These are phyloP conservation scores for Colossoma macropomum DNA, from an alignment of 2,113 vertebrate species.

Conservation along the genomic window DNA sequence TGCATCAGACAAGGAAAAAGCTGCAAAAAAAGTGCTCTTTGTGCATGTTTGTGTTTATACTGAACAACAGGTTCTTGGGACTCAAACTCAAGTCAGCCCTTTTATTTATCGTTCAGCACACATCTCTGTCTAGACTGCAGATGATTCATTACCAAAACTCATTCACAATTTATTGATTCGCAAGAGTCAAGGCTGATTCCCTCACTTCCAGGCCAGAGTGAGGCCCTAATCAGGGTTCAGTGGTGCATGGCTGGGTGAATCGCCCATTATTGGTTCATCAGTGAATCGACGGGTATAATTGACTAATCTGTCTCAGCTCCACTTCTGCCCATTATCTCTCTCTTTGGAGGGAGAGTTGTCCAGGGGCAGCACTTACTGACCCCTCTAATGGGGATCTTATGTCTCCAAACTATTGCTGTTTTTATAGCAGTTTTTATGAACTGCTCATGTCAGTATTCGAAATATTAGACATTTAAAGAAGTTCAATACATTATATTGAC, in stretches of 20 bases:
- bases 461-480: no score
- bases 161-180: slow-evolving; percentile 55
- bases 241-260: slow-evolving; percentile 54
- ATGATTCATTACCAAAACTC: slow-evolving; percentile 48
- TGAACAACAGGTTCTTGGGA: background rate
- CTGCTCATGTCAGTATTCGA: no score
- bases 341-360: slow-evolving; percentile 3
- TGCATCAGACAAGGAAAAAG: background rate
- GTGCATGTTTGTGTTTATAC: background rate
- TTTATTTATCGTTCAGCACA: background rate
- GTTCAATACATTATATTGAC: no score
- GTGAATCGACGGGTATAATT: slow-evolving; percentile 60
- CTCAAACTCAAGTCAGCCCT: background rate
- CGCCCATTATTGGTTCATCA: slow-evolving; percentile 66
- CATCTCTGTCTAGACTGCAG: slow-evolving; percentile 5
- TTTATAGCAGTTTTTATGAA: background rate
- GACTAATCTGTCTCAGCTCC: slow-evolving; percentile 42
- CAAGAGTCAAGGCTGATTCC: slow-evolving; percentile 53
- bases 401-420: background rate
- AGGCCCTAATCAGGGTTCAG: slow-evolving; percentile 60
- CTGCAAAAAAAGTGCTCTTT: background rate
- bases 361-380: background rate
- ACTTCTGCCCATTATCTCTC: slow-evolving; percentile 39
- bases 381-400: background rate
- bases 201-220: slow-evolving; percentile 33